Evolutionary conservation across 1,140 invertebrate species (phyloP).

Genomic region (Spodoptera frugiperda): DNA sequence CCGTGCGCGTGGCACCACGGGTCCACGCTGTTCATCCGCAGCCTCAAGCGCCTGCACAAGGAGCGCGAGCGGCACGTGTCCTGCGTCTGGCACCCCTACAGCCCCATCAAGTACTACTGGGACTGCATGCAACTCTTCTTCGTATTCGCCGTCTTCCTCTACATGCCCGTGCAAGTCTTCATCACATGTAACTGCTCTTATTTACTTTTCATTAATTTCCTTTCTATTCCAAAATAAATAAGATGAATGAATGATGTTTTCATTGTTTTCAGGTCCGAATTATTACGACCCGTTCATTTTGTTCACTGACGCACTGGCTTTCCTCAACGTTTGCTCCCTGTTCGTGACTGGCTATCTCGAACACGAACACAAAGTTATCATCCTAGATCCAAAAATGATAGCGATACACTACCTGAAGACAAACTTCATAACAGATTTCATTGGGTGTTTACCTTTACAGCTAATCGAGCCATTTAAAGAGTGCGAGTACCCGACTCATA

Average conservation of each 20-base stretch:
- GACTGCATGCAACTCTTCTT: slow-evolving; percentile 50
- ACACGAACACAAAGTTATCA: slow-evolving; percentile 54
- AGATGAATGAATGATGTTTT: background rate
- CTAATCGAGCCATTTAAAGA: slow-evolving; percentile 48
- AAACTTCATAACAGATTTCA: slow-evolving; percentile 54
- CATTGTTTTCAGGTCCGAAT: slow-evolving; percentile 56
- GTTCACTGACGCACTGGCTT: slow-evolving; percentile 54
- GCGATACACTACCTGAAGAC: slow-evolving; percentile 52
- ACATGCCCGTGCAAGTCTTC: slow-evolving; percentile 65
- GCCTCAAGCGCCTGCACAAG: slow-evolving; percentile 48
- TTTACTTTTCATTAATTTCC: background rate
- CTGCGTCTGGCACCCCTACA: slow-evolving; percentile 65
- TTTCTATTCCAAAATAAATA: background rate
- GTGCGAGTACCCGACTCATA: slow-evolving; percentile 57
- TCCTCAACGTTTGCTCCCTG: slow-evolving; percentile 50
- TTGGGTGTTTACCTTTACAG: slow-evolving; percentile 61
- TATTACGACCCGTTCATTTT: slow-evolving; percentile 57
- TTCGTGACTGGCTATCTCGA: slow-evolving; percentile 64
- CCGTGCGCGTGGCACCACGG: slow-evolving; percentile 61
- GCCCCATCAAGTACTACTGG: slow-evolving; percentile 63
- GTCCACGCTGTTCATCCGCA: slow-evolving; percentile 52
- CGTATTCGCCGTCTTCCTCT: slow-evolving; percentile 47
- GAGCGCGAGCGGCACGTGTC: slow-evolving; percentile 52
- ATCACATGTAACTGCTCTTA: slow-evolving; percentile 51
- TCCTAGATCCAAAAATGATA: slow-evolving; percentile 52